Evolutionary conservation across 1,140 invertebrate genomes (phyloP), one percentile per base, ranked within the genome.

Genomic region (Geopemphigus sp.): DNA sequence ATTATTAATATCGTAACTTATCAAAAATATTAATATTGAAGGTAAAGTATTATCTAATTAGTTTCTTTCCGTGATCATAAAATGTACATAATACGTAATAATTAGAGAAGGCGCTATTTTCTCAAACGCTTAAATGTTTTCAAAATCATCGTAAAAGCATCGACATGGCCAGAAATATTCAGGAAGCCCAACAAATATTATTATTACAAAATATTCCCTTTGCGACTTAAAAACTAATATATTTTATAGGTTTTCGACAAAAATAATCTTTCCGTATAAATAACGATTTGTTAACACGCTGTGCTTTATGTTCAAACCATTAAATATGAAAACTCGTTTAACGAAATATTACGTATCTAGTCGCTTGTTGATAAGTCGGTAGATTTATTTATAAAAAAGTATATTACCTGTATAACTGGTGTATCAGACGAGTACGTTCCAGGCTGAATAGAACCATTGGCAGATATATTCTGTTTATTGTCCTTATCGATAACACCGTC

Each of bases 361-460:
- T n/a, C n/a, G n/a, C 32, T 39, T 8, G 32, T 39, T 8, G 32
- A 39, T n/a, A n/a, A 45, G 11, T 12, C 47, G 14, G 12, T 12
- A 50, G 47, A 50, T 12, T 50, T 50, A 12, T 54, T 54, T 54
- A n/a, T n/a, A 78, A 32, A 56, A 26, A 56, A 6, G 19, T 19
- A 57, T 39, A 39, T 6, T 29, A 81, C 81, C 80, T 83, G 82
- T 3, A 92, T 88, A 0, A 93, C 89, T 1, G 91, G 90, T n/a
- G 91, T 85, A 80, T 91, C 90, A 22, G 87, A 87, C 56, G 88
- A 87, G 82, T 91, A 90, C 57, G 88, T 85, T 82, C 85, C 82
- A 19, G 86, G 85, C 53, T 53, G 90, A 88, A 86, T 90, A 89
- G 50, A 91, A 87, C 64, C 89, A 87, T 82, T 89, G 88, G 19